A percentile compares a stretch with the other conserved stretches of the same genome.
phyloP scores from a whole-genome alignment of 2,888 invertebrate species.

The Melipona bicolor region DNA sequence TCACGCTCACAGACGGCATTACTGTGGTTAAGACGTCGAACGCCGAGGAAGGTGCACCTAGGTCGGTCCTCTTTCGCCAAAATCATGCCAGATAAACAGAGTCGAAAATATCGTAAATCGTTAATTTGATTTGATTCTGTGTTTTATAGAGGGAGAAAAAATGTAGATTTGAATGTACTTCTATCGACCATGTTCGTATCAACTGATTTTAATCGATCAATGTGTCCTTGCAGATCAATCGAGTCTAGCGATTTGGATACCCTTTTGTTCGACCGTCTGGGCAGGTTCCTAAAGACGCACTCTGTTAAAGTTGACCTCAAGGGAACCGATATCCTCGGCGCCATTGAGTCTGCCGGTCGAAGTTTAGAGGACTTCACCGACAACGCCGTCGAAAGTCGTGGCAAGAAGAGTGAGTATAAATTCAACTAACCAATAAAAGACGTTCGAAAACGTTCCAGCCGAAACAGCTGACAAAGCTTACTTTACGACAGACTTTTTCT shows the following conservation, averaged over 20 bases:
- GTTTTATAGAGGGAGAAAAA: not conserved
- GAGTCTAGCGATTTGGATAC: conserved; percentile 86
- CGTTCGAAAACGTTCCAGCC: not conserved
- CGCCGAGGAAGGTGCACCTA: conserved; percentile 91
- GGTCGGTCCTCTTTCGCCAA: conserved; percentile 85
- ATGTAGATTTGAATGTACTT: not conserved
- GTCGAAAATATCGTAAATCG: not conserved
- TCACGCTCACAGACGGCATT: conserved; percentile 92
- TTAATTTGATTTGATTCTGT: too few species aligned
- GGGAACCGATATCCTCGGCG: conserved; percentile 92
- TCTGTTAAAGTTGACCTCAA: conserved; percentile 93
- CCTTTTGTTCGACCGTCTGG: conserved; percentile 88
- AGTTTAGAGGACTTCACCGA: conserved; percentile 88
- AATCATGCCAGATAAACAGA: not conserved
- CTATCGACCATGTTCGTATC: not conserved
- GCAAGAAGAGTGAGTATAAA: conserved; percentile 89
- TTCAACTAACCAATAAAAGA: not conserved
- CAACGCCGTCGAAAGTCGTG: conserved; percentile 89
- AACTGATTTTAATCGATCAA: not conserved
- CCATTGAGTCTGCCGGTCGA: conserved; percentile 92
- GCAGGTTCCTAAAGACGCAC: conserved; percentile 92
- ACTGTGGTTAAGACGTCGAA: conserved; percentile 91
- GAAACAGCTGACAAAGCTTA: too few species aligned
- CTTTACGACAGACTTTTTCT: not conserved
- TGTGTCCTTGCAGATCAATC: conserved; percentile 76